Base-by-base conservation (phyloP, 1,140 invertebrate genomes). In the Oncopeltus fasciatus region DNA sequence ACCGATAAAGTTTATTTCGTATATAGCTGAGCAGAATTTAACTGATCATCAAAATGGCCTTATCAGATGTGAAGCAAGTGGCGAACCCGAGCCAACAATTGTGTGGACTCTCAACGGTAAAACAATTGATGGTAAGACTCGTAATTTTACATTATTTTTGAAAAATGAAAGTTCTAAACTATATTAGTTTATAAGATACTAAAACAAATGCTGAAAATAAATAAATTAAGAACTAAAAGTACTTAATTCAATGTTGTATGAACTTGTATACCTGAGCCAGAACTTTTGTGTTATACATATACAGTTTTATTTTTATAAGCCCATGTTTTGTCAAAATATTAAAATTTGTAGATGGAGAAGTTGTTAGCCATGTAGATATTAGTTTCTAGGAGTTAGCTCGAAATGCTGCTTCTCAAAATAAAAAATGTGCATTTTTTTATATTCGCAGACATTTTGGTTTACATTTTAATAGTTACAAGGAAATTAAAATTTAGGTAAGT, bases 21-120 rank as follows among this genome's bases (percentile, higher is more conserved):
- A 24, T 18, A 16, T 53, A 26, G 49, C 20, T 9, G 56, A 29
- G 18, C 56, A 57, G 16, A 27, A 57, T 38, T 18, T 38, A 9
- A 29, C 29, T 20, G 56, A 29, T 16, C 26, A 29, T n/a, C 3
- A 16, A 2, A 62, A 31, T 46, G 28, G 21, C 3, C 26, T 33
- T 16, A 20, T 62, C 3, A 62, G 51, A 27, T 62, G 61, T 28
- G 61, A 62, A 44, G 61, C 46, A 16, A 33, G 24, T 18, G 61
- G 61, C 16, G 29, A 57, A 27, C 61, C 61, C 8, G 28, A 56
- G 18, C 61, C 61, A 20, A 26, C 29, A 38, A 27, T 62, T 43
- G n/a, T 56, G 38, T 62, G 61, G 61, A 16, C 16, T 44, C 9
- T 60, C 21, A 46, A 60, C 24, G 33, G 33, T 16, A 20, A 27